Percentiles rank a stretch among this genome's conserved stretches.
Conservation (phyloP, 2,797 vertebrate species). For the Paedocypris micromegethes region DNA sequence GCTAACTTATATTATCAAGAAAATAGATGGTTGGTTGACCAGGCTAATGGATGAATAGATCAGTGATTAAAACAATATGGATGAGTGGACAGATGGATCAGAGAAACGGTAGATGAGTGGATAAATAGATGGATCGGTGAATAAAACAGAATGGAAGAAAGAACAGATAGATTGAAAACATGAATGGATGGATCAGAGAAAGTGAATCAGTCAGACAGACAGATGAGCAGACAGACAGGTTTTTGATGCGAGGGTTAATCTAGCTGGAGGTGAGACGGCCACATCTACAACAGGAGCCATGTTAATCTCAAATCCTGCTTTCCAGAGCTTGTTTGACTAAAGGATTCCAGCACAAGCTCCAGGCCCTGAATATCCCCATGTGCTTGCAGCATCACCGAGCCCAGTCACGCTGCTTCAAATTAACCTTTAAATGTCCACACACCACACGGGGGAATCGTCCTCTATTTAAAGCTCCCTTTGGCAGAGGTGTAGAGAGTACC, state of each 20-base stretch:
- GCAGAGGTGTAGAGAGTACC: neutral
- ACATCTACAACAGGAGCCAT: conserved; percentile 20
- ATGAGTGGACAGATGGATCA: neutral
- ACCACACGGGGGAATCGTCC: conserved; percentile 37
- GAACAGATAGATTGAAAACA: no score
- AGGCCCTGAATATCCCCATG: conserved; percentile 23
- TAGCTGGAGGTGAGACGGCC: no score
- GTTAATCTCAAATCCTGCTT: conserved; percentile 29
- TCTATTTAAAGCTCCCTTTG: neutral
- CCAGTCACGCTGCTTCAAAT: conserved; percentile 59
- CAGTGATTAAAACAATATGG: neutral
- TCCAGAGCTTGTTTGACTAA: conserved; percentile 11
- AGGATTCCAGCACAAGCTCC: conserved; percentile 20
- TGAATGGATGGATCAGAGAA: no score
- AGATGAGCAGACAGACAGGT: no score
- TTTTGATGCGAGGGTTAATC: no score
- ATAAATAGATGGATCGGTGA: no score
- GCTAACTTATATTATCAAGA: no score
- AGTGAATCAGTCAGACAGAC: no score
- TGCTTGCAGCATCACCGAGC: conserved; percentile 10
- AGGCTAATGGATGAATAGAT: neutral
- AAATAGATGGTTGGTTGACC: neutral
- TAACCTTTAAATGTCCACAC: conserved; percentile 50
- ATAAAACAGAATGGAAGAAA: no score
- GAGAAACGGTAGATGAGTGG: no score